Percentiles rank a stretch among this genome's conserved stretches.
These are phyloP conservation scores for Habroteleia sp. DNA, from an alignment of 2,888 invertebrate genomes.

Conservation along the genomic window DNA sequence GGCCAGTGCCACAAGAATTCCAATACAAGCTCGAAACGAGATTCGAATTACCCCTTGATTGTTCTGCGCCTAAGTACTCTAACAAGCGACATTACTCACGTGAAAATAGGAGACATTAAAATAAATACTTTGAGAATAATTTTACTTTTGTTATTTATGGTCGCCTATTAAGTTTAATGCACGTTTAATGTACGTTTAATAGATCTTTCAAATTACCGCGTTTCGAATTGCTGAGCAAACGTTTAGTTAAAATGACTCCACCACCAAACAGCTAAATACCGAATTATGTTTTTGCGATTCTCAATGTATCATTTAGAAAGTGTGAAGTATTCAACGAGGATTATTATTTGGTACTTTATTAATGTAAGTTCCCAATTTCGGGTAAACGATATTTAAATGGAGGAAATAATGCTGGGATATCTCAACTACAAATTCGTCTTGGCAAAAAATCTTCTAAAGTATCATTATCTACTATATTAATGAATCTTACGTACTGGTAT, in stretches of 20 bases:
- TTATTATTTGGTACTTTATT: not conserved
- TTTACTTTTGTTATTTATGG: constrained; percentile 26
- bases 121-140: constrained; percentile 21
- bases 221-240: constrained; percentile 10
- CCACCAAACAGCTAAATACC: constrained; percentile 18
- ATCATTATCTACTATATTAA: too few relatives aligned
- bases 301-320: constrained; percentile 23
- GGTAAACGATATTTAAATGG: constrained; percentile 10
- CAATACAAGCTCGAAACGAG: constrained; percentile 36
- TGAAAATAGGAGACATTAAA: constrained; percentile 27
- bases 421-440: too few relatives aligned
- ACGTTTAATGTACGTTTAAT: constrained; percentile 52
- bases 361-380: too few relatives aligned
- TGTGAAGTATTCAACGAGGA: constrained; percentile 16
- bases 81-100: constrained; percentile 50
- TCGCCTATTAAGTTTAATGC: constrained; percentile 31
- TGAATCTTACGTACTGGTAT: too few relatives aligned
- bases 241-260: constrained; percentile 19
- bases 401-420: too few relatives aligned
- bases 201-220: constrained; percentile 20
- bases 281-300: constrained; percentile 25
- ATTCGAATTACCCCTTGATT: constrained; percentile 39
- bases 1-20: constrained; percentile 42
- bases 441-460: too few relatives aligned
- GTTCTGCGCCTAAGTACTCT: constrained; percentile 42